Conservation (phyloP, 2,113 vertebrate species). For the Eulemur rufifrons region DNA sequence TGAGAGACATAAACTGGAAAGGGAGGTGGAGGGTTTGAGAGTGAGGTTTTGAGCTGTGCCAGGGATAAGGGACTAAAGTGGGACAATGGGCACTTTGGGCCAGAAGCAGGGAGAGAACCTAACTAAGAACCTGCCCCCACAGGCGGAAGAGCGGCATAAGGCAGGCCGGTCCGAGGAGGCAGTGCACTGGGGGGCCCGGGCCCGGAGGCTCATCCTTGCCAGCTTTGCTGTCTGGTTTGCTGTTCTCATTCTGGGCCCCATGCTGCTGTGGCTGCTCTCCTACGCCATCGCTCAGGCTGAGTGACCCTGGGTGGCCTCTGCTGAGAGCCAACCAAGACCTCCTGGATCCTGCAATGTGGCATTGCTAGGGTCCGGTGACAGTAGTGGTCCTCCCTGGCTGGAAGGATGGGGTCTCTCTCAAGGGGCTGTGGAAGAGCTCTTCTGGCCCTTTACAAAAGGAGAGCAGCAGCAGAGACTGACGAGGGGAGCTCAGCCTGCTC, state of each 20-base stretch:
- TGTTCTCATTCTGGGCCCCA: conserved; percentile 72
- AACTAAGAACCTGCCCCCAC: conserved; percentile 67
- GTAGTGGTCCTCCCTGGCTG: conserved; percentile 49
- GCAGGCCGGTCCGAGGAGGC: conserved; percentile 60
- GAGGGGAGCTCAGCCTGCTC: conserved; percentile 32
- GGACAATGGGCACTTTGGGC: conserved; percentile 15
- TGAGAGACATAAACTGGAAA: not conserved
- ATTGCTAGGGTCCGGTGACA: conserved; percentile 9
- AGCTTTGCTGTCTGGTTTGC: conserved; percentile 82
- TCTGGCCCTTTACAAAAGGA: conserved; percentile 8
- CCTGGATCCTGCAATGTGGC: conserved; percentile 45
- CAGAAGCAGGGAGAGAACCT: conserved; percentile 52
- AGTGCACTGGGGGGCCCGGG: conserved; percentile 68
- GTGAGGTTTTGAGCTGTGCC: not conserved
- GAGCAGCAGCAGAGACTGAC: conserved; percentile 43
- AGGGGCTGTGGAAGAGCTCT: conserved; percentile 59
- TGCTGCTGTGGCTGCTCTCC: conserved; percentile 83
- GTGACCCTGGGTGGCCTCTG: conserved; percentile 73
- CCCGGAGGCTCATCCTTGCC: conserved; percentile 76
- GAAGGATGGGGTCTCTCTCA: conserved; percentile 37
- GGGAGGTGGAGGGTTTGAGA: not conserved
- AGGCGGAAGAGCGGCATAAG: conserved; percentile 81
- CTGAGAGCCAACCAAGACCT: conserved; percentile 55
- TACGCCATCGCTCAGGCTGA: conserved; percentile 86
- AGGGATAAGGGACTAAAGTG: not conserved